A percentile compares a stretch with the other conserved stretches of the same genome.
phyloP scores from a whole-genome alignment of 2,888 invertebrate species.

The Lutraria lutraria region DNA sequence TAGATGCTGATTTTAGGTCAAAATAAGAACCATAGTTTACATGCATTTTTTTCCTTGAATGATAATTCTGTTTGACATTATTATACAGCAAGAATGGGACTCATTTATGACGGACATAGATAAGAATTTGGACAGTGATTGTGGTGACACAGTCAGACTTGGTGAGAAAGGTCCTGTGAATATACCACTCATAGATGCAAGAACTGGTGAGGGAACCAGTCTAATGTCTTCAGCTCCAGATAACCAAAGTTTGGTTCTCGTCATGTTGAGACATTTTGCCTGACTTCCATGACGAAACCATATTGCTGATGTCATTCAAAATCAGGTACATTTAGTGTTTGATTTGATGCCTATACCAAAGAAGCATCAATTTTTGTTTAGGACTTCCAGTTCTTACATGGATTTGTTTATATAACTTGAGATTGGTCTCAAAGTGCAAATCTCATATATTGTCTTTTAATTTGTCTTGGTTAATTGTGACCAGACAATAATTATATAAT shows the following conservation, averaged over 20 bases:
- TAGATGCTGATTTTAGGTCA: no score
- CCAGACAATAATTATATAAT: no score
- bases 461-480: no score
- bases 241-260: slow-evolving; percentile 72
- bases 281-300: slow-evolving; percentile 86
- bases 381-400: background rate
- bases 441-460: no score
- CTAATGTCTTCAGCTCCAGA: slow-evolving; percentile 68
- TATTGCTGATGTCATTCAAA: slow-evolving; percentile 66
- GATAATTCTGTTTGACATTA: background rate
- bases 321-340: slow-evolving; percentile 43
- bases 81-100: slow-evolving; percentile 79
- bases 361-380: background rate
- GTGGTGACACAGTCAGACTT: slow-evolving; percentile 55
- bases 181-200: slow-evolving; percentile 73
- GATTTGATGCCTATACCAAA: no score
- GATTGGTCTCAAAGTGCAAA: no score
- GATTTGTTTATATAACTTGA: background rate
- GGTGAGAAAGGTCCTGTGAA: slow-evolving; percentile 75
- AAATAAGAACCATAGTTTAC: no score
- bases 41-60: background rate
- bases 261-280: slow-evolving; percentile 84
- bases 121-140: slow-evolving; percentile 62
- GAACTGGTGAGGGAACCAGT: slow-evolving; percentile 69
- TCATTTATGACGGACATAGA: slow-evolving; percentile 75